Evolutionary conservation across 2,797 vertebrate genomes (phyloP).

Genomic region (Myripristis murdjan): DNA sequence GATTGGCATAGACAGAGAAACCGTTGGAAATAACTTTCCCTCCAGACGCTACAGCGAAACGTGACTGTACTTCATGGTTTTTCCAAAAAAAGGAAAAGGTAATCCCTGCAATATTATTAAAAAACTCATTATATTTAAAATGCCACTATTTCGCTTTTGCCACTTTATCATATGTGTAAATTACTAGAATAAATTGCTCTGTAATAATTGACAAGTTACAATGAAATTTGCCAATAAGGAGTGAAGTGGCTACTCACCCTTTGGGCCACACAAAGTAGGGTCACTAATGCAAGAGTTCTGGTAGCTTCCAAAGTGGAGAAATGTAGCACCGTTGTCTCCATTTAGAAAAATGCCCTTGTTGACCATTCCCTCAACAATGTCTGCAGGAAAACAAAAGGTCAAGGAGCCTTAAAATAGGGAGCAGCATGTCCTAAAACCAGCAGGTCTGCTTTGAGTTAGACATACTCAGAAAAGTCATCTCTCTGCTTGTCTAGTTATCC

Average conservation of each 20-base stretch:
- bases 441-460: neutral
- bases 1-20: constrained; percentile 92
- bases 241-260: constrained; percentile 86
- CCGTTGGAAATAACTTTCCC: constrained; percentile 93
- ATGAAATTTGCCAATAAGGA: neutral
- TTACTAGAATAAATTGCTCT: neutral
- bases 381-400: constrained; percentile 76
- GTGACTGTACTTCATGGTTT: constrained; percentile 85
- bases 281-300: constrained; percentile 94
- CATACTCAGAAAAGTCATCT: constrained; percentile 2
- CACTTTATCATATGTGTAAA: neutral
- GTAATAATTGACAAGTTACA: neutral
- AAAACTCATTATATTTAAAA: constrained; percentile 14
- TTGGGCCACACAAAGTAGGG: constrained; percentile 91
- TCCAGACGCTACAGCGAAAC: constrained; percentile 87
- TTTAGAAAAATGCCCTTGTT: constrained; percentile 93
- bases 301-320: constrained; percentile 92
- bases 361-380: constrained; percentile 96
- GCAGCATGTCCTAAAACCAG: neutral
- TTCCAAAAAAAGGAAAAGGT: constrained; percentile 99
- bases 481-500: constrained; percentile 7
- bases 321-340: constrained; percentile 88
- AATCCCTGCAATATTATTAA: constrained; percentile 85
- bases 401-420: constrained; percentile 7
- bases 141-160: neutral